Percentiles rank a stretch among this genome's conserved stretches.
phyloP scores from a whole-genome alignment of 2,113 vertebrate genomes.

The Lucifuga dentata region DNA sequence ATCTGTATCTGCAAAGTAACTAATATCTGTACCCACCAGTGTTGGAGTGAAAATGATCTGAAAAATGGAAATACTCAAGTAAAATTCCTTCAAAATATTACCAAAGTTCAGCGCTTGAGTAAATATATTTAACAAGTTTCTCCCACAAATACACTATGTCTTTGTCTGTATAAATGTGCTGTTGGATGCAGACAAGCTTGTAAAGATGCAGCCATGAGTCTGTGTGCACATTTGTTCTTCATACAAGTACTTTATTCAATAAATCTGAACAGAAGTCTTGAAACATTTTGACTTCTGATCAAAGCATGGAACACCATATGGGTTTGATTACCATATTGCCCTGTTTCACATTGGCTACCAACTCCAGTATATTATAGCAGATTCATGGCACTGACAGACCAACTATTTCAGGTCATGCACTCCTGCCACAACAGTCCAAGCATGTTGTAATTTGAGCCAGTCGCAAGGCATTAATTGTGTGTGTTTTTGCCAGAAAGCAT shows the following conservation, averaged over 20 bases:
- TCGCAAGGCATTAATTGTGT: slow-evolving; percentile 71
- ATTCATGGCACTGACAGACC: slow-evolving; percentile 71
- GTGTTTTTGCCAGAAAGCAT: slow-evolving; percentile 69
- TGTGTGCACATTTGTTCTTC: not conserved
- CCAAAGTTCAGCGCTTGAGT: no score
- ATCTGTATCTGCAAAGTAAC: no score
- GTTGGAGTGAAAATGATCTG: no score
- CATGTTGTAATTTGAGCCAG: slow-evolving; percentile 67
- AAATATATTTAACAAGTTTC: not conserved
- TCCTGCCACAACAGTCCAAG: slow-evolving; percentile 68
- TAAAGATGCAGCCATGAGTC: not conserved
- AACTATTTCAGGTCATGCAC: slow-evolving; percentile 66
- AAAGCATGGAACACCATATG: slow-evolving; percentile 66
- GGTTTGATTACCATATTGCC: slow-evolving; percentile 57
- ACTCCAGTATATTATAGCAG: slow-evolving; percentile 55
- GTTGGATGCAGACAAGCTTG: not conserved
- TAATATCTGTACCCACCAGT: no score
- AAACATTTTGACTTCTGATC: slow-evolving; percentile 54
- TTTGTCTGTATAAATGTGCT: not conserved
- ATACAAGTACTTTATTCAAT: slow-evolving; percentile 9
- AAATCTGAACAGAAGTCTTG: slow-evolving; percentile 30
- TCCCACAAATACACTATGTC: not conserved
- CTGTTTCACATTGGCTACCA: slow-evolving; percentile 59
- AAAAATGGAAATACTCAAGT: no score
- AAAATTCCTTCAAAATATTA: no score